Percentiles rank a stretch among this genome's conserved stretches.
Evolutionary conservation across 2,113 vertebrate species (phyloP).

Genomic region (Pterocles burchelli): DNA sequence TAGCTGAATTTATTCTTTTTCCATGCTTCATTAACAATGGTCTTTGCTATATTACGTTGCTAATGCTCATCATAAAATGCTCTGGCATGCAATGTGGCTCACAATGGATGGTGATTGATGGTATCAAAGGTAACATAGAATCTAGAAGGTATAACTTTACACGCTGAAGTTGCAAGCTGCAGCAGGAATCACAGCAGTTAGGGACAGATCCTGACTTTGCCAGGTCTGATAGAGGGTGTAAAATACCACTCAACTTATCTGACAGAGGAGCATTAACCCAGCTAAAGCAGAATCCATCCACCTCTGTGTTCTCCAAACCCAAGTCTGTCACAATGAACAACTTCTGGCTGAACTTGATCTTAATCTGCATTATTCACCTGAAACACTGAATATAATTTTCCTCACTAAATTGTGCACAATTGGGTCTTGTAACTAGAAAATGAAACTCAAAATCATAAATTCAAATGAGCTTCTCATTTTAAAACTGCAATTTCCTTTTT

Average conservation of each 20-base stretch:
- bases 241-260: not conserved
- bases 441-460: slow-evolving; percentile 23
- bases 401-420: slow-evolving; percentile 16
- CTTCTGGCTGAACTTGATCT: not conserved
- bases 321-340: not conserved
- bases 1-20: slow-evolving; percentile 82
- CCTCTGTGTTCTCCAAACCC: not conserved
- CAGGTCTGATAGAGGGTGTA: not conserved
- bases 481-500: slow-evolving; percentile 25
- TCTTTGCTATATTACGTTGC: slow-evolving; percentile 72
- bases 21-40: slow-evolving; percentile 81
- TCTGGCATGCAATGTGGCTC: slow-evolving; percentile 71
- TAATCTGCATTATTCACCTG: slow-evolving; percentile 24
- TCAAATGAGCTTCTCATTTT: slow-evolving; percentile 50
- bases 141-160: slow-evolving; percentile 63
- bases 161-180: slow-evolving; percentile 49
- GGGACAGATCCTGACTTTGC: not conserved
- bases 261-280: not conserved
- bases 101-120: slow-evolving; percentile 75
- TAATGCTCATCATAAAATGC: slow-evolving; percentile 79
- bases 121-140: slow-evolving; percentile 69
- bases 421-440: slow-evolving; percentile 23
- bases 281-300: not conserved
- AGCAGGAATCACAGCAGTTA: slow-evolving; percentile 62
- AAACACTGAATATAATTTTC: slow-evolving; percentile 31